Base-by-base conservation (phyloP, 1,140 invertebrate genomes). In the Tenebrio molitor region DNA sequence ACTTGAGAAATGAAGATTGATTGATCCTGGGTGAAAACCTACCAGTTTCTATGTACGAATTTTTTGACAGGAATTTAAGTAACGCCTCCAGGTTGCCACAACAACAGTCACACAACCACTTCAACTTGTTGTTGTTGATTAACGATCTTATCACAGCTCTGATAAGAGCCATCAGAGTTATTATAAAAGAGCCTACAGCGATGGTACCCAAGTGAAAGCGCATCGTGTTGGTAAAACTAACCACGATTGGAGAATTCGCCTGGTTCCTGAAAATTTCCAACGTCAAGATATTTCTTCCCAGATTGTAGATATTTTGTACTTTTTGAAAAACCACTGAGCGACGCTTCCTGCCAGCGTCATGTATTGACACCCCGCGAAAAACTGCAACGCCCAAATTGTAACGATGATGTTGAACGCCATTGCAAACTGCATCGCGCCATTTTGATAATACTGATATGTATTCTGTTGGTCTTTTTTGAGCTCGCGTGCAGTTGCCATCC, bases 21-120 rank as follows among this genome's bases (percentile, higher is more conserved):
- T 8, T 39, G 12, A 8, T 39, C 41, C 16, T n/a, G n/a, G n/a
- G n/a, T n/a, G n/a, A n/a, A n/a, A n/a, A 76, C 76, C 77, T 82
- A 88, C 88, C 88, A 79, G 89, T 89, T 87, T 91, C 91, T 69
- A 93, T 91, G 78, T 91, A 93, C 4, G 92, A 91, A 84, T 93
- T 92, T 77, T 89, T 84, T 50, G 88, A 90, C 29, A 93, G 82
- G 78, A 86, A 92, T 77, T 89, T 88, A 1, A 93, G 80, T 73
- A 88, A 87, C 53, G 87, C 89, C 79, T 93, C 91, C 66, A 93
- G 14, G 87, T 73, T 89, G 90, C 80, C 86, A 88, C 0, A 42
- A 42, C 36, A 66, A 25, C 21, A 16, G 8, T 12, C 6, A n/a
- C 6, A 23, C 3, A 39, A 2, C 12, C 19, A 29, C 36, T 44